Evolutionary conservation across 1,140 invertebrate species (phyloP), one percentile per base, ranked within the genome.

Genomic region (Neodiprion pinetum): DNA sequence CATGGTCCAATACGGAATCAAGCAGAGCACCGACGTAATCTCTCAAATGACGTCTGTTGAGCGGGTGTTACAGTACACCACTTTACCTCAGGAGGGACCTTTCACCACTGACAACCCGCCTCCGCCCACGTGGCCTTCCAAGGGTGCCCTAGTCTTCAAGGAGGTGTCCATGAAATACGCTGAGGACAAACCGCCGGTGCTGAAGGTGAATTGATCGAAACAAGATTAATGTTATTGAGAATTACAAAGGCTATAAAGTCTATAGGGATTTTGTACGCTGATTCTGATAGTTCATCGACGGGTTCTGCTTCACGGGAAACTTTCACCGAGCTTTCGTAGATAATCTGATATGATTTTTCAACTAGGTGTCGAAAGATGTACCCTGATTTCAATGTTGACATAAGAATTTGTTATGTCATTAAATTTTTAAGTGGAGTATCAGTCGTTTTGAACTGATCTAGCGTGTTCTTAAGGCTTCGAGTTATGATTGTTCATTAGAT

Each of bases 1-100:
- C 1, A 93, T 94, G 89, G 91, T 97, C 71, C 95, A 97, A 88
- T 95, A 94, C 91, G 95, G 94, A 7, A 92, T 97, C 73, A 89
- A 93, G 72, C 94, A 96, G 81, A 93, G 92, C 12, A 92, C 92
- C 5, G 92, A 93, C 79, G 88, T 92, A 2, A 86, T 93, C 78
- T 94, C 94, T 73, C 92, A 96, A 82, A 95, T 97, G 92, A 96
- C 95, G 1, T 93, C 94, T 49, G 94, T 96, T 1, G 95, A 96
- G 85, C 90, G 95, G 77, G 90, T 96, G 9, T 76, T 95, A 9
- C 92, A 96, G 77, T 96, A 96, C 80, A 93, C 91, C 0, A 87
- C 91, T 70, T 82, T 96, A 2, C 91, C 93, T 0, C 86, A 88
- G 53, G 93, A 94, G 87, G 84, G 81, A 28, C 79, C 85, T 1